A percentile compares a stretch with the other conserved stretches of the same genome.
These are phyloP conservation scores for Trematomus bernacchii DNA, from an alignment of 2,797 vertebrate species.

Conservation along the genomic window DNA sequence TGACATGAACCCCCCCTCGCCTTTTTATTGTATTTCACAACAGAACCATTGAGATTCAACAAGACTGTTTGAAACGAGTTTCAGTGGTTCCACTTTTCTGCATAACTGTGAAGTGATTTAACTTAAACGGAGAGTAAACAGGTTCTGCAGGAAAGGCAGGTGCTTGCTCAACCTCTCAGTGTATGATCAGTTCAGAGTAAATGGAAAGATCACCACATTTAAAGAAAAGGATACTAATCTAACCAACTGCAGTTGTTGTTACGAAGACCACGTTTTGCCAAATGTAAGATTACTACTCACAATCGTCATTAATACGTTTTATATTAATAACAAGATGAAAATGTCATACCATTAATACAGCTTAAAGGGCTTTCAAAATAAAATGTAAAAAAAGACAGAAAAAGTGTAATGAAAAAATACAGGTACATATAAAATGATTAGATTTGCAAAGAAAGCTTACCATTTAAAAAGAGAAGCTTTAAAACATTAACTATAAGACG, in stretches of 20 bases:
- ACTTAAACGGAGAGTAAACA: conserved; percentile 29
- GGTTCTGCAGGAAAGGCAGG: conserved; percentile 58
- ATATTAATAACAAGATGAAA: too few relatives aligned
- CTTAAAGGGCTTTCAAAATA: too few relatives aligned
- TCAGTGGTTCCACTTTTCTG: neutral
- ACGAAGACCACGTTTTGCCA: neutral
- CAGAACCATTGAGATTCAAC: neutral
- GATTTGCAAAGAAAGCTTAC: too few relatives aligned
- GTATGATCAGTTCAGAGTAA: neutral
- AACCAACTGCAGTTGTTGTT: neutral
- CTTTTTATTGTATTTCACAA: neutral
- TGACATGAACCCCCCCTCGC: neutral
- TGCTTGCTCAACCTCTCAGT: neutral
- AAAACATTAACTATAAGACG: too few relatives aligned
- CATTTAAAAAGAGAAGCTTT: too few relatives aligned
- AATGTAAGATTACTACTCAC: neutral
- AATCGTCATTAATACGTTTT: neutral
- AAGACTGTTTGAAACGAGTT: neutral
- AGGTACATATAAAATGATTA: too few relatives aligned
- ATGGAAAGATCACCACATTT: neutral
- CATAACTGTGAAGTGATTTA: neutral
- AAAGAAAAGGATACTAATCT: neutral
- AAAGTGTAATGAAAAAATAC: too few relatives aligned
- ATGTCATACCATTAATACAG: too few relatives aligned
- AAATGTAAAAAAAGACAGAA: too few relatives aligned